phyloP scores from a whole-genome alignment of 2,888 invertebrate species.

The Drosophila anomelani region DNA sequence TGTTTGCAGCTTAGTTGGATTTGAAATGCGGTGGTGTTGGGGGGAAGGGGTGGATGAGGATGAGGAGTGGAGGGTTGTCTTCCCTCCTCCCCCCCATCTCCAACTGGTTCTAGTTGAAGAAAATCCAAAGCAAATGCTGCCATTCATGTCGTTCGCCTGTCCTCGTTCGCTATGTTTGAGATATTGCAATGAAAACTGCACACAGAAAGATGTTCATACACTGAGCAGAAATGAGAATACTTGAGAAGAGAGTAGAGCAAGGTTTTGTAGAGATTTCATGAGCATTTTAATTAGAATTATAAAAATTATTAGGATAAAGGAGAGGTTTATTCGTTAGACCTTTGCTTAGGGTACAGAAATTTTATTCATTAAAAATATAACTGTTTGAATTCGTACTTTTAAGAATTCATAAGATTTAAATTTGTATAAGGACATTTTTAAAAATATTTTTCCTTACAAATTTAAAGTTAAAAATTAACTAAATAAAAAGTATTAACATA shows the following conservation, averaged over 20 bases:
- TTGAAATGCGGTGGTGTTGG: conserved; percentile 8
- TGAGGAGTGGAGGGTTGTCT: background rate
- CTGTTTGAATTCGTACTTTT: no score
- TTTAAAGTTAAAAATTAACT: accelerated
- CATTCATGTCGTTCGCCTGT: conserved; percentile 50
- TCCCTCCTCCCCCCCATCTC: background rate
- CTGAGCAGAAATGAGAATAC: background rate
- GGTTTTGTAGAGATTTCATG: background rate
- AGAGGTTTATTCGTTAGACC: no score
- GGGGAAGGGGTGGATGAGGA: background rate
- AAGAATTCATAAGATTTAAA: background rate
- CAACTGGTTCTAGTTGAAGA: conserved; percentile 34
- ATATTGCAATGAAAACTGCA: conserved; percentile 47
- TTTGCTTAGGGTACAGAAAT: background rate
- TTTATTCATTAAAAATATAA: background rate
- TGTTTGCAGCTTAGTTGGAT: conserved; percentile 64
- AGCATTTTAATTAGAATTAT: background rate
- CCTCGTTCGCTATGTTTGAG: conserved; percentile 40
- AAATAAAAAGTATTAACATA: background rate
- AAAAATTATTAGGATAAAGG: background rate
- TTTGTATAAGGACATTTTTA: background rate
- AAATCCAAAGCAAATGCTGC: conserved; percentile 51
- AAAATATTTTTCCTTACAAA: background rate
- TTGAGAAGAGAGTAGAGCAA: accelerated
- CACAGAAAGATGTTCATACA: conserved; percentile 21